A percentile compares a stretch with the other conserved stretches of the same genome.
Conservation (phyloP, 1,140 invertebrate genomes). For the Amyelois transitella region DNA sequence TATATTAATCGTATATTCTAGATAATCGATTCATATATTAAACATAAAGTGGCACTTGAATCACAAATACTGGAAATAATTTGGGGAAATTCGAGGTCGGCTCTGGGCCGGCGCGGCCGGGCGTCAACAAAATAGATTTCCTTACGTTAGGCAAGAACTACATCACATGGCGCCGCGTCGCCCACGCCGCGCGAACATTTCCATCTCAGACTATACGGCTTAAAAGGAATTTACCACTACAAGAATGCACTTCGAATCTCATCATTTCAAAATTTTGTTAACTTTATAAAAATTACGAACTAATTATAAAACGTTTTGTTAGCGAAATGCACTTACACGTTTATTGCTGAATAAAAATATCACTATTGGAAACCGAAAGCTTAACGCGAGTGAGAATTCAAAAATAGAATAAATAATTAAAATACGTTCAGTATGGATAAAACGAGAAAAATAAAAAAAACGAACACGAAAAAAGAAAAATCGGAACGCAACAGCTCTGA, state of each 20-base stretch:
- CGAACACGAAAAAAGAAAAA: slow-evolving; percentile 66
- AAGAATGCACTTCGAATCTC: slow-evolving; percentile 74
- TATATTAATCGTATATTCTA: slow-evolving; percentile 76
- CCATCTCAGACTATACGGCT: slow-evolving; percentile 68
- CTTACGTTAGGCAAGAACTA: slow-evolving; percentile 55
- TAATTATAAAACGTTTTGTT: slow-evolving; percentile 67
- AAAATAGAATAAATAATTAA: slow-evolving; percentile 63
- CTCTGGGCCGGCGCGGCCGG: slow-evolving; percentile 44
- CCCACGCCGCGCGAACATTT: slow-evolving; percentile 27
- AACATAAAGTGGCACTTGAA: slow-evolving; percentile 77
- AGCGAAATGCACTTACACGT: slow-evolving; percentile 69
- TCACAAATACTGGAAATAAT: slow-evolving; percentile 77
- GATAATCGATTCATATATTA: slow-evolving; percentile 77
- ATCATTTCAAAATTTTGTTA: slow-evolving; percentile 62
- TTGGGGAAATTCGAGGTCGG: slow-evolving; percentile 71
- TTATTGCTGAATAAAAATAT: slow-evolving; percentile 76
- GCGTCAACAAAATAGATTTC: slow-evolving; percentile 50
- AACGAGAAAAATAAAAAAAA: slow-evolving; percentile 58
- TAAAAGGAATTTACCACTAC: slow-evolving; percentile 71
- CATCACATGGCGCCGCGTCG: slow-evolving; percentile 41
- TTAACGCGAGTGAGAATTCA: slow-evolving; percentile 58
- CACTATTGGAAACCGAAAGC: slow-evolving; percentile 71
- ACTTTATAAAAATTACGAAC: slow-evolving; percentile 62
- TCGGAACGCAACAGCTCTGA: slow-evolving; percentile 62
- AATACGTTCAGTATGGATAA: slow-evolving; percentile 55